A percentile compares a stretch with the other conserved stretches of the same genome.
phyloP scores from a whole-genome alignment of 2,888 invertebrate species.

The Dinocampus coccinellae region DNA sequence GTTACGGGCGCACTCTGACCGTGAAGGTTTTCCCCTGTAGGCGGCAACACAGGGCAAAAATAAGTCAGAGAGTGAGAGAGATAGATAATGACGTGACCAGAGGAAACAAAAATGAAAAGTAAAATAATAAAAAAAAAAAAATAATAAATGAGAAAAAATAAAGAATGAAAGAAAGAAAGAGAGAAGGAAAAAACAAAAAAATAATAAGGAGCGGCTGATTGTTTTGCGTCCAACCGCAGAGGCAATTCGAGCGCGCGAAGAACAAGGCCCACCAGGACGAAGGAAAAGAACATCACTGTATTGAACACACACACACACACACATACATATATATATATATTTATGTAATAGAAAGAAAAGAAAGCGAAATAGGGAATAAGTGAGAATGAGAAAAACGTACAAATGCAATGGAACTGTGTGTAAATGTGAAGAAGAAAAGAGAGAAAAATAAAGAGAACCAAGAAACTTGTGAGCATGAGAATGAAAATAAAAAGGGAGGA shows the following conservation, averaged over 20 bases:
- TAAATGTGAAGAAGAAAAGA: slow-evolving; percentile 32
- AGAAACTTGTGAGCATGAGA: neutral
- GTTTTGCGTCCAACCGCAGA: slow-evolving; percentile 61
- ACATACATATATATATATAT: neutral
- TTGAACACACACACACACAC: neutral
- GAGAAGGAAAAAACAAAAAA: slow-evolving; percentile 13
- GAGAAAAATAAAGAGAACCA: slow-evolving; percentile 19
- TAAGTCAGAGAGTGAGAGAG: neutral
- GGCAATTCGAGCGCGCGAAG: slow-evolving; percentile 52
- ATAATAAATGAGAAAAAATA: slow-evolving; percentile 12
- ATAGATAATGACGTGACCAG: slow-evolving; percentile 19
- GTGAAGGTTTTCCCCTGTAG: slow-evolving; percentile 47
- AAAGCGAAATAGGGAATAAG: too few species aligned
- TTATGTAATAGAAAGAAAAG: neutral
- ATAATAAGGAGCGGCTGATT: slow-evolving; percentile 49
- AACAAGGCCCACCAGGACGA: slow-evolving; percentile 22
- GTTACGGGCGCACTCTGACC: slow-evolving; percentile 43
- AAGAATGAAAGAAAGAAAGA: slow-evolving; percentile 33
- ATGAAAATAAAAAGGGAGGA: slow-evolving; percentile 24
- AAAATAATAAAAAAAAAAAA: slow-evolving; percentile 29
- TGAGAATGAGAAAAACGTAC: slow-evolving; percentile 17
- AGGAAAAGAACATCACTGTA: neutral
- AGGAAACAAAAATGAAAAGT: slow-evolving; percentile 10
- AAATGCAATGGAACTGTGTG: slow-evolving; percentile 10
- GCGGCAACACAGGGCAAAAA: slow-evolving; percentile 3